Evolutionary conservation across 2,797 vertebrate genomes (phyloP), one percentile per base, ranked within the genome.

Genomic region (Lacerta viridis): DNA sequence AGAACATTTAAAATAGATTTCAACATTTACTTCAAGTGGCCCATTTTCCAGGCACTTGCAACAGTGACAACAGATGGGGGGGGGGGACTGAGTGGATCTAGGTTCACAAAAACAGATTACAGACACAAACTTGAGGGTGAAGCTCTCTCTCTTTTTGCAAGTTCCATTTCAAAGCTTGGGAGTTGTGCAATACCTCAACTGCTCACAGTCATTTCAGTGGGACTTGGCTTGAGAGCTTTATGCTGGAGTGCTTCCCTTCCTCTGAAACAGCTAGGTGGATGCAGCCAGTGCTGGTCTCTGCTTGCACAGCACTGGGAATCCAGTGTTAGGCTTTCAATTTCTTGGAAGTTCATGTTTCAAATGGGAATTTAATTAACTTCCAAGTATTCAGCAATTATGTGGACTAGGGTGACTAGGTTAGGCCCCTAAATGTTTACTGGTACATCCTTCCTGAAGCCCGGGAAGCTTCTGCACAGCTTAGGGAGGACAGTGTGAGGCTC

Each of bases 1-100:
- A 94, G 92, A 93, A 94, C 93, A 91, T 93, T 92, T 94, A 96
- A 93, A 95, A 55, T 79, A 93, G 97, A 97, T 93, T 95, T 95
- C 94, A 88, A 78, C 90, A 88, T 69, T 82, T 72, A 80, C 87
- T 95, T 85, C 91, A 91, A 1, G 0, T 86, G 91, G 90, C 93
- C 91, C 90, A 91, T 90, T 92, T 91, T 90, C 86, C 93, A 90
- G 93, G 93, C 88, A 0, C 93, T 91, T 0, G 59, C 72, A 93
- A 87, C 81, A 81, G 91, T 95, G 91, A 75, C 79, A 90, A 86
- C 76, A 81, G 80, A 55, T 0, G 46, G 74, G 55, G 74, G 25
- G 17, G 39, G 84, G 77, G 18, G 80, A 27, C 1, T 23, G 18
- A 39, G 68, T 84, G 75, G 15, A 50, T 59, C n/a, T 7, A 66